phyloP scores from a whole-genome alignment of 1,140 invertebrate genomes.

The Trissolcus basalis region DNA sequence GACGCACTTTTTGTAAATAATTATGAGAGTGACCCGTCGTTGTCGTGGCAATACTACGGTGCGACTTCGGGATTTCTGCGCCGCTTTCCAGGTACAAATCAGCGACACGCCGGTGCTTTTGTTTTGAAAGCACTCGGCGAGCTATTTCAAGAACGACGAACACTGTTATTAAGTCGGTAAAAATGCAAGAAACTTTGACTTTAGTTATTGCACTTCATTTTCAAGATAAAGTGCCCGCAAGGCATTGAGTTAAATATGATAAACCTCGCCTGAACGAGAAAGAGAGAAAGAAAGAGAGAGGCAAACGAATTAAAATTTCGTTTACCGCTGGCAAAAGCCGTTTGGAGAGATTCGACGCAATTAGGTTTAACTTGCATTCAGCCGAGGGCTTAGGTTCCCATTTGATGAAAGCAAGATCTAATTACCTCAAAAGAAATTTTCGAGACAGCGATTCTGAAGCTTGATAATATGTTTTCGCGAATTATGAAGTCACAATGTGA shows the following conservation, averaged over 20 bases:
- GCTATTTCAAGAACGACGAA: slow-evolving; percentile 8
- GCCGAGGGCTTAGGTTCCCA: slow-evolving; percentile 7
- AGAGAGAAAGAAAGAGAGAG: neutral
- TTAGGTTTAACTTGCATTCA: slow-evolving; percentile 22
- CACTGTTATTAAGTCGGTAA: slow-evolving; percentile 31
- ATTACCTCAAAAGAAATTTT: slow-evolving; percentile 15
- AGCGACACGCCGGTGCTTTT: too few relatives aligned
- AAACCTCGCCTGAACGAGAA: slow-evolving; percentile 5
- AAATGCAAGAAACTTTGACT: slow-evolving; percentile 18
- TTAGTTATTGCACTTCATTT: slow-evolving; percentile 12
- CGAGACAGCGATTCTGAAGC: neutral
- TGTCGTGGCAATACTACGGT: slow-evolving; percentile 98
- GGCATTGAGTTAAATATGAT: slow-evolving; percentile 28
- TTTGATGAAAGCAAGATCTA: slow-evolving; percentile 13
- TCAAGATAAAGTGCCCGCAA: slow-evolving; percentile 14
- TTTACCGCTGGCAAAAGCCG: slow-evolving; percentile 17
- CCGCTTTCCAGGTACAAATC: slow-evolving; percentile 88
- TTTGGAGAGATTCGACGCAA: slow-evolving; percentile 28
- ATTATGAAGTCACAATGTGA: too few relatives aligned
- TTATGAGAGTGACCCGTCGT: slow-evolving; percentile 91
- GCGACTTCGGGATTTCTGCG: slow-evolving; percentile 93
- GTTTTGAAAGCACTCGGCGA: neutral
- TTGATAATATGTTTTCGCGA: too few relatives aligned
- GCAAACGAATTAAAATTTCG: slow-evolving; percentile 19
- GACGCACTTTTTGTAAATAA: slow-evolving; percentile 94